A percentile compares a stretch with the other conserved stretches of the same genome.
These are phyloP conservation scores for Montipora sp. DNA, from an alignment of 64 coral and sea anemone genomes.

Conservation along the genomic window DNA sequence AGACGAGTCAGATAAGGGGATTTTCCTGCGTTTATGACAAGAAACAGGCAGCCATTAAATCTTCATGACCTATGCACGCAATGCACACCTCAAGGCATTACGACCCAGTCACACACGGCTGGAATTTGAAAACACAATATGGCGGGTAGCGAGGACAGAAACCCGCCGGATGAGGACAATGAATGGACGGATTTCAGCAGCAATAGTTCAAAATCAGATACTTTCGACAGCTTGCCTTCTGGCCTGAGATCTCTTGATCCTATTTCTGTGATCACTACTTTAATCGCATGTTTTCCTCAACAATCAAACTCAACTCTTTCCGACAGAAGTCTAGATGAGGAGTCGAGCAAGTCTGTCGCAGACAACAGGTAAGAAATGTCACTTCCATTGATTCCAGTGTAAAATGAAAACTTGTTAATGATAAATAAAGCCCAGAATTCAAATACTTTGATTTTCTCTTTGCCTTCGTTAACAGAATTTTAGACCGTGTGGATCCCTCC, in stretches of 20 bases:
- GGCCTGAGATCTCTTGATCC: conserved; percentile 18
- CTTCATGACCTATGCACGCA: no score
- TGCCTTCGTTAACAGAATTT: not conserved
- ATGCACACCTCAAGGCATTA: no score
- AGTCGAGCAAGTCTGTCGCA: not conserved
- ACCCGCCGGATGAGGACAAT: conserved; percentile 34
- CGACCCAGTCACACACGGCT: conserved; percentile 7
- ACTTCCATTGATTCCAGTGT: not conserved
- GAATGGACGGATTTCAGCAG: conserved; percentile 71
- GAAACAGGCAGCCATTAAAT: no score
- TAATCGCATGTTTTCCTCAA: conserved; percentile 35
- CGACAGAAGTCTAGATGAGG: not conserved
- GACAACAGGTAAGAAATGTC: conserved; percentile 21
- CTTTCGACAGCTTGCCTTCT: not conserved
- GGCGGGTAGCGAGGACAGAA: conserved; percentile 54
- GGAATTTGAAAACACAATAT: conserved; percentile 52
- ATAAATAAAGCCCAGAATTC: not conserved
- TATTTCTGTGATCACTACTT: conserved; percentile 10
- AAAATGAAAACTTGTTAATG: not conserved
- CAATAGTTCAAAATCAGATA: conserved; percentile 14
- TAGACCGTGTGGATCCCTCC: conserved; percentile 14
- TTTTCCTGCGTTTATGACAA: no score
- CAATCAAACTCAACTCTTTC: not conserved
- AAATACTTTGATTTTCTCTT: not conserved
- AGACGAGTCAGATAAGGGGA: no score